Base-by-base conservation (phyloP, 2,113 vertebrate genomes). In the Atractosteus spatula region DNA sequence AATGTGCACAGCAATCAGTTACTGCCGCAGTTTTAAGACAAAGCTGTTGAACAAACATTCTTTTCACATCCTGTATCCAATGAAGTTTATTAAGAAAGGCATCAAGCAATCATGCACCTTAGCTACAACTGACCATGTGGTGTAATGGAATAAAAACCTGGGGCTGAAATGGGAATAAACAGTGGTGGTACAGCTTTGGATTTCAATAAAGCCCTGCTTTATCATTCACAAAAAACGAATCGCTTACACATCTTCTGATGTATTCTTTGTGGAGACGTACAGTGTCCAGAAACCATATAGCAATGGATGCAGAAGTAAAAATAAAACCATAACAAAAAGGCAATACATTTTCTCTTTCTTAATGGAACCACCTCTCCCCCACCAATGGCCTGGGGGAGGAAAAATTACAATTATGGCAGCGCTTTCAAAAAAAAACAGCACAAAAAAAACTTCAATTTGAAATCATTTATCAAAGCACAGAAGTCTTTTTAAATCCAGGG, bases 21-120 rank as follows among this genome's bases (percentile, higher is more conserved):
- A 42, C 43, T 43, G 12, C 55, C 42, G 55, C 43, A 68, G 56
- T 29, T 64, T 55, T 8, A 51, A 51, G 47, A 68, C 13, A 61
- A 66, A 1, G 64, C 45, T 66, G 10, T 51, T 47, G 5, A 55
- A 42, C 16, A 59, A 59, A 68, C 45, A 68, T 42, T 41, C 11
- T 17, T 55, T n/a, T 44, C 17, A 13, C 16, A 29, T 54, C 57
- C 10, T 51, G 47, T 10, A 42, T 62, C 14, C 44, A 3, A 10
- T 10, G 55, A 29, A 29, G 29, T 61, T 66, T 41, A 5, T 59
- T 42, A 41, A 17, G 44, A 12, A 67, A 41, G 65, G 65, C 55
- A 47, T 57, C 55, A 78, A 79, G 55, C 81, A 78, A 71, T 81
- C 72, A 83, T 82, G 81, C 83, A 86, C 74, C 76, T 44, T 57